phyloP scores from a whole-genome alignment of 2,797 vertebrate genomes.

The Characodon lateralis region DNA sequence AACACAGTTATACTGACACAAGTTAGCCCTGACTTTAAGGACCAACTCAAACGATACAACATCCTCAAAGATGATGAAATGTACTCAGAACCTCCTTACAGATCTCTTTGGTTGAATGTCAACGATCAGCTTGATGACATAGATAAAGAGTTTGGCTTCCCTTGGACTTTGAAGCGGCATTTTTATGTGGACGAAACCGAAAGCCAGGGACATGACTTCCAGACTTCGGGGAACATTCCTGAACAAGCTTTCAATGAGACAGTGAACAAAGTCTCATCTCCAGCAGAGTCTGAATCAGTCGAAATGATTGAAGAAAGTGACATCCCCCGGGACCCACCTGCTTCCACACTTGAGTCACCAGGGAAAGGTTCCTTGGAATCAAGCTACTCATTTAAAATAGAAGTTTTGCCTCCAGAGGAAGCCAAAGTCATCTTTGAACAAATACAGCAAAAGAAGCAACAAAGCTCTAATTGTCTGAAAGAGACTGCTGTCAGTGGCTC shows the following conservation, averaged over 20 bases:
- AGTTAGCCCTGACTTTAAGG: background rate
- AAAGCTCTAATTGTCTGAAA: background rate
- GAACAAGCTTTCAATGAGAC: constrained; percentile 1
- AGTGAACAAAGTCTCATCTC: constrained; percentile 1
- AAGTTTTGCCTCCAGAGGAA: constrained; percentile 63
- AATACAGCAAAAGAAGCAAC: background rate
- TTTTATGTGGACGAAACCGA: background rate
- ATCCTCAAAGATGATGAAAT: constrained; percentile 54
- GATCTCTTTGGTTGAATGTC: constrained; percentile 74
- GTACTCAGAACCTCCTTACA: constrained; percentile 56
- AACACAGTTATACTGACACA: constrained; percentile 57
- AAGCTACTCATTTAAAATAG: constrained; percentile 51
- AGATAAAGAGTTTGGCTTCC: constrained; percentile 73
- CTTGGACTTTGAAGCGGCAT: constrained; percentile 23
- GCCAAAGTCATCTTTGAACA: constrained; percentile 58
- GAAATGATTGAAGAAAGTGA: constrained; percentile 13
- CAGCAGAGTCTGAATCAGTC: constrained; percentile 3
- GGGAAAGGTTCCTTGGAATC: constrained; percentile 26
- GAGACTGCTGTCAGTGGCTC: background rate
- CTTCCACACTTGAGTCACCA: background rate
- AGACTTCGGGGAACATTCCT: background rate
- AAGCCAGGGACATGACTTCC: background rate
- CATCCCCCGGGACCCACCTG: background rate
- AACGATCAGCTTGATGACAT: constrained; percentile 73
- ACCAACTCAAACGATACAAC: constrained; percentile 30